These are phyloP conservation scores for Platynereis dumerilii DNA, from an alignment of 2,888 invertebrate species.

Conservation along the genomic window DNA sequence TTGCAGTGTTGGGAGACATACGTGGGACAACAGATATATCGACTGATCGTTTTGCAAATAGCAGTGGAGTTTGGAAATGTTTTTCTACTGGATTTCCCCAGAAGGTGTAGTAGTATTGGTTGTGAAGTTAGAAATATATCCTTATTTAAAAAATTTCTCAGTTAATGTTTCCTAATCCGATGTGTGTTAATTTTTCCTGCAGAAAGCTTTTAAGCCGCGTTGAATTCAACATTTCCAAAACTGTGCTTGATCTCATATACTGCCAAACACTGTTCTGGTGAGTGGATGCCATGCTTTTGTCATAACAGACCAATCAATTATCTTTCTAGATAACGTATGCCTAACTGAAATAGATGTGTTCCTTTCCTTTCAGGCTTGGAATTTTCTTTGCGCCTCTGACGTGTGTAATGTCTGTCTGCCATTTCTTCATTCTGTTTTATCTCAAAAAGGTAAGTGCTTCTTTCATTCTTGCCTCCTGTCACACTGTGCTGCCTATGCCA, in stretches of 20 bases:
- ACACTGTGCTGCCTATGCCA: not conserved
- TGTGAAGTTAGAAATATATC: too few relatives aligned
- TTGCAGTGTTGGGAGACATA: constrained; percentile 88
- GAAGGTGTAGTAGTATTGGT: too few relatives aligned
- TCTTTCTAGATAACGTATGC: too few relatives aligned
- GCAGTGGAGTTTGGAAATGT: constrained; percentile 73
- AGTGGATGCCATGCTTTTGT: too few relatives aligned
- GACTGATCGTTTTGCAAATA: constrained; percentile 80
- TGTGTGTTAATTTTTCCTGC: too few relatives aligned
- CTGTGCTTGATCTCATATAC: constrained; percentile 85
- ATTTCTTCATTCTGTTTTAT: constrained; percentile 80
- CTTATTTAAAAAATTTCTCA: too few relatives aligned
- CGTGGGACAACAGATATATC: constrained; percentile 85
- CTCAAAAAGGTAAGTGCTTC: constrained; percentile 69
- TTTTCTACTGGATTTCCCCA: constrained; percentile 80
- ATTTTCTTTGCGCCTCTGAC: constrained; percentile 83
- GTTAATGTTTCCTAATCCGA: too few relatives aligned
- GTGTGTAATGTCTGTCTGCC: constrained; percentile 75
- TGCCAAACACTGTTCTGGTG: constrained; percentile 83
- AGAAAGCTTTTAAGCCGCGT: constrained; percentile 42
- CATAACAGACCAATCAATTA: too few relatives aligned
- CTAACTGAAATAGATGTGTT: too few relatives aligned
- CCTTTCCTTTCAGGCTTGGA: constrained; percentile 68
- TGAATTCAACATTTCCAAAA: constrained; percentile 82
- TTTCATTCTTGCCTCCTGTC: not conserved